phyloP scores from a whole-genome alignment of 2,888 invertebrate genomes.

The Agrilus biguttatus region DNA sequence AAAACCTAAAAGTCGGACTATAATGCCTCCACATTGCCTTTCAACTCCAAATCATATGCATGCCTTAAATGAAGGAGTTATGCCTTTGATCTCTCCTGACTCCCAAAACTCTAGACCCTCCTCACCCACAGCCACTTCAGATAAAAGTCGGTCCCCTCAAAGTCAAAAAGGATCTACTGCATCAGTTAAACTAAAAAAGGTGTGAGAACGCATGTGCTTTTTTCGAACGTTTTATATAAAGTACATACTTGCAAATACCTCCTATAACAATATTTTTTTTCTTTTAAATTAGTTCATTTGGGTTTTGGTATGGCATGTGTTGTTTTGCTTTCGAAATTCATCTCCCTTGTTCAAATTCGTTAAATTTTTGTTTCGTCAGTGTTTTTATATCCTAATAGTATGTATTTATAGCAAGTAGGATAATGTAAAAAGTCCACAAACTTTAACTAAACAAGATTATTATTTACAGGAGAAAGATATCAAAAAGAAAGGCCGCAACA shows the following conservation, averaged over 20 bases:
- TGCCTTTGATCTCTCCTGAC: constrained; percentile 27
- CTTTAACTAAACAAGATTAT: constrained; percentile 3
- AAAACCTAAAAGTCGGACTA: constrained; percentile 63
- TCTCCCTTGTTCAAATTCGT: too few species aligned
- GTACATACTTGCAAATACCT: background rate
- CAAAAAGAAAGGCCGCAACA: constrained; percentile 76
- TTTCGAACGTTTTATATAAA: constrained; percentile 1
- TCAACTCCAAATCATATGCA: constrained; percentile 39
- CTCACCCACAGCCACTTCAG: constrained; percentile 34
- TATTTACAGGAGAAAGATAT: constrained; percentile 64
- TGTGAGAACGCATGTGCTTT: constrained; percentile 26
- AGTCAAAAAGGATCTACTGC: constrained; percentile 38
- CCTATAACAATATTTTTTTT: background rate
- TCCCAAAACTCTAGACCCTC: constrained; percentile 30
- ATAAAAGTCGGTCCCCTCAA: constrained; percentile 35
- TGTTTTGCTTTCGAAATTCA: too few species aligned
- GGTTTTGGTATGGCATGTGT: too few species aligned
- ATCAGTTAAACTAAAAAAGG: constrained; percentile 37
- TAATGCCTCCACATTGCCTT: constrained; percentile 48
- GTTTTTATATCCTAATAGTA: too few species aligned
- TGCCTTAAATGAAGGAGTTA: constrained; percentile 28
- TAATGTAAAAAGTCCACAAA: too few species aligned
- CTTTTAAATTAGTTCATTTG: background rate
- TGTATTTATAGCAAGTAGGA: too few species aligned
- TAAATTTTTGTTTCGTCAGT: too few species aligned